A percentile compares a stretch with the other conserved stretches of the same genome.
Conservation (phyloP, 1,140 invertebrate genomes). For the Cepaea nemoralis region DNA sequence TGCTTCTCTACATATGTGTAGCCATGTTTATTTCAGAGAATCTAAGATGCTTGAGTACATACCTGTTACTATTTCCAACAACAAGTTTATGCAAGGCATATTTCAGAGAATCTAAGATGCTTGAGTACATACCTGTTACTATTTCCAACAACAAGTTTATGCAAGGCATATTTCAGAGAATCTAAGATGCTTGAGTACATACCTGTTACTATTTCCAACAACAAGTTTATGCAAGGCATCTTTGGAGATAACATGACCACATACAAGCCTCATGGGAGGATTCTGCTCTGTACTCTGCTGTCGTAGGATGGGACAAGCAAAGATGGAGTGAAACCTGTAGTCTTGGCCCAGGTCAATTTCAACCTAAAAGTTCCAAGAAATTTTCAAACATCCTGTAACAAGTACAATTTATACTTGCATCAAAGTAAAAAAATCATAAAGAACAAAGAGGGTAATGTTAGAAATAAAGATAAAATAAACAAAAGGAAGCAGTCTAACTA, state of each 20-base stretch:
- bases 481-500: too few relatives aligned
- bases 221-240: constrained; percentile 94
- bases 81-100: constrained; percentile 85
- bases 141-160: constrained; percentile 84
- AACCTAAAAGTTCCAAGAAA: constrained; percentile 84
- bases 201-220: constrained; percentile 89
- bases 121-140: constrained; percentile 84
- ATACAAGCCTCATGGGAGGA: constrained; percentile 95
- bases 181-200: constrained; percentile 48
- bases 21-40: background rate
- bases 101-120: background rate
- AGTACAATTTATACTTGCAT: too few relatives aligned
- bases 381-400: too few relatives aligned
- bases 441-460: too few relatives aligned
- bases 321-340: constrained; percentile 94
- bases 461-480: too few relatives aligned
- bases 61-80: constrained; percentile 73
- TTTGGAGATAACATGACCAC: constrained; percentile 97
- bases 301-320: constrained; percentile 96
- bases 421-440: too few relatives aligned
- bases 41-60: background rate
- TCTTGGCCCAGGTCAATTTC: constrained; percentile 91
- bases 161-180: constrained; percentile 93
- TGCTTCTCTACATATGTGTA: background rate
- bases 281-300: constrained; percentile 96